Evolutionary conservation across 2,797 vertebrate genomes (phyloP), one percentile per base, ranked within the genome.

Genomic region (Otus scops): DNA sequence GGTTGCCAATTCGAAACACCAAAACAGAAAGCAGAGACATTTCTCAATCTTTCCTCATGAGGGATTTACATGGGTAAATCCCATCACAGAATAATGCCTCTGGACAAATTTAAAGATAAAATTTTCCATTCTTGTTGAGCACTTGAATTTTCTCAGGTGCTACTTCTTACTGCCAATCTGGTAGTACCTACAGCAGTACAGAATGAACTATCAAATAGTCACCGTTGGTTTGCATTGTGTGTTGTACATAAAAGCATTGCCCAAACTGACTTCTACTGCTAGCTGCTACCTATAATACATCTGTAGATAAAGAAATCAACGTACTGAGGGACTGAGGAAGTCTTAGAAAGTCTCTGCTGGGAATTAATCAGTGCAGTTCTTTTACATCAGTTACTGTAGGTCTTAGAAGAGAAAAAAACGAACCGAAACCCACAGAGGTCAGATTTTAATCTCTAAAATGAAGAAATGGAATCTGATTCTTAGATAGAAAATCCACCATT

Each of bases 1-100:
- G 67, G 87, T 47, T 97, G 93, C 93, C 93, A 97, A 88, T 88
- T 95, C 65, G 64, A 93, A 94, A 64, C 81, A 95, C 63, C 89
- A 77, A 96, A 94, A 85, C 65, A 96, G 81, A 94, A 93, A 96
- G 93, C 87, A 91, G 83, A 96, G 80, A 77, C 70, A 11, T 95
- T 95, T 92, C 90, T 96, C 93, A 95, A 47, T 93, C 85, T 90
- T 92, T 79, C 74, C 88, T 89, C 88, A 22, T 38, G 63, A 95
- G 85, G 63, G 73, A 92, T 86, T 84, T 94, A 76, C 73, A 50
- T 53, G 19, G 43, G 88, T 67, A 97, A 96, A 95, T 87, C 92
- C 88, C 86, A 77, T 54, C 2, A 53, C 26, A 43, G 67, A 84
- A 88, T 70, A 80, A 92, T 70, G 80, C 59, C 74, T 67, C 85